Evolutionary conservation across 2,888 invertebrate species (phyloP).

Genomic region (Lasioglossum morio): DNA sequence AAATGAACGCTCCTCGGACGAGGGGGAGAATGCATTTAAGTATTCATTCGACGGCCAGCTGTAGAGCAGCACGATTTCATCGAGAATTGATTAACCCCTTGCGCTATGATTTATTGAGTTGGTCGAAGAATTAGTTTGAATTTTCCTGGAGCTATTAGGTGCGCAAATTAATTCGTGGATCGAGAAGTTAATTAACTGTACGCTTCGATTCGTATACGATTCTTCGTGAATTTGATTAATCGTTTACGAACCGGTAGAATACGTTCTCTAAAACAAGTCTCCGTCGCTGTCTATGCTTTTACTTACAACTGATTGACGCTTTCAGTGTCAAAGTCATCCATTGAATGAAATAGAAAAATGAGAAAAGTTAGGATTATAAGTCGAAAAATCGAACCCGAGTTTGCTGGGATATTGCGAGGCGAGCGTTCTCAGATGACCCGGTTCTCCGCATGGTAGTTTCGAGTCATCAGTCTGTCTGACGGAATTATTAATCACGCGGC

Average conservation of each 20-base stretch:
- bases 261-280: no score
- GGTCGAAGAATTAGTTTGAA: no score
- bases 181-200: no score
- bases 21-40: not conserved
- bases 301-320: not conserved
- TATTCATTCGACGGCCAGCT: not conserved
- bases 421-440: not conserved
- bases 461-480: not conserved
- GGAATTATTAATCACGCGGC: not conserved
- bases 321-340: not conserved
- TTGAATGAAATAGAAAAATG: not conserved
- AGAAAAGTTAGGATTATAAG: no score
- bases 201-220: no score
- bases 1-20: not conserved
- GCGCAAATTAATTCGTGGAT: no score
- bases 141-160: no score
- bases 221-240: no score
- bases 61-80: not conserved
- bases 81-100: not conserved
- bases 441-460: not conserved
- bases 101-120: no score
- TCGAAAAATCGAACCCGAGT: not conserved
- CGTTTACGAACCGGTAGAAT: no score
- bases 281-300: no score
- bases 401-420: not conserved